Evolutionary conservation across 1,140 invertebrate species (phyloP).

Genomic region (Physella acuta): DNA sequence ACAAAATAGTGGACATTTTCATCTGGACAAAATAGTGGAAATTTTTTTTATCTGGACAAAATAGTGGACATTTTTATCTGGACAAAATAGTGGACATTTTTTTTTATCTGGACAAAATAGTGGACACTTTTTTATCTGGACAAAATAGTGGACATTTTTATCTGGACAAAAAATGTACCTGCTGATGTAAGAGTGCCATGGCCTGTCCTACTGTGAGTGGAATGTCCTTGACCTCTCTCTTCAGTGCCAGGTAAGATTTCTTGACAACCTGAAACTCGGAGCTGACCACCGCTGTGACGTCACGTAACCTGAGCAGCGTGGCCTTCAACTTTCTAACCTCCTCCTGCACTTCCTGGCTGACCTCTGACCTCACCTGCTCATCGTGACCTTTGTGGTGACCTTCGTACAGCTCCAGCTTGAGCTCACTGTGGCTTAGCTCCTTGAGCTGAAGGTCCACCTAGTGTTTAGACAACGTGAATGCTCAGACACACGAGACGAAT

Average conservation of each 20-base stretch:
- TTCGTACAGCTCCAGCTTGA: background rate
- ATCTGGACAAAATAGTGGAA: conserved; percentile 6
- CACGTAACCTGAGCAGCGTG: background rate
- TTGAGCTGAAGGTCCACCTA: background rate
- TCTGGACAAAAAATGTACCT: background rate
- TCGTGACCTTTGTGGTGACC: background rate
- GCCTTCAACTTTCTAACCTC: background rate
- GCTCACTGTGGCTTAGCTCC: background rate
- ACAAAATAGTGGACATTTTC: background rate
- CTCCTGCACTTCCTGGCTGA: background rate
- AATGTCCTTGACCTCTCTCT: background rate
- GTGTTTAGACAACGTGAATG: too few relatives aligned
- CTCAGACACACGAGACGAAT: too few relatives aligned
- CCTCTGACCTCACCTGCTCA: background rate
- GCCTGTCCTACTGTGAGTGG: background rate
- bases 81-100: conserved; percentile 18
- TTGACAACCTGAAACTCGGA: background rate
- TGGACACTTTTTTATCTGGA: conserved; percentile 21
- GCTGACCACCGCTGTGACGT: background rate
- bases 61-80: conserved; percentile 4
- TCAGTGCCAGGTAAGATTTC: background rate
- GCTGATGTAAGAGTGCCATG: background rate
- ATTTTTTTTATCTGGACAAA: conserved; percentile 20
- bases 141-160: background rate
- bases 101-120: background rate